Evolutionary conservation across 2,113 vertebrate genomes (phyloP), one percentile per base, ranked within the genome.

Genomic region (Ceyx margarethae): DNA sequence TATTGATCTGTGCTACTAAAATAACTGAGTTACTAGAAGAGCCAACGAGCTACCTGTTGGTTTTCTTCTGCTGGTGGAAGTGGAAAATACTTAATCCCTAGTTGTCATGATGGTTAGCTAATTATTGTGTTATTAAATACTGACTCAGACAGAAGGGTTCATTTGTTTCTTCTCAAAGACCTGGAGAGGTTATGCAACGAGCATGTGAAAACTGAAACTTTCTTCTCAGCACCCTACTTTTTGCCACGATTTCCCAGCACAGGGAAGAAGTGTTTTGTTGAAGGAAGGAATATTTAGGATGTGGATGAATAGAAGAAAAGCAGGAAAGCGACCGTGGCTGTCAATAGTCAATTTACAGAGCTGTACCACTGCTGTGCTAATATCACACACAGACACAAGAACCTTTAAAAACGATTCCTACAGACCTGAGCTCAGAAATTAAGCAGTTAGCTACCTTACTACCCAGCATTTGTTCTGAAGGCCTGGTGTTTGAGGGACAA

Each of bases 71-170:
- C 42, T 77, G 37, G 75, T 25, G 56, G 58, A 93, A 89, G 33
- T 67, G 16, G 64, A 91, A 91, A 93, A 94, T 74, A 67, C 81
- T 82, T 82, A 92, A 95, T 91, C n/a, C 29, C 42, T 80, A 48
- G 69, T 71, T 82, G 71, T 89, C 84, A 80, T 82, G 37, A 46
- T 66, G 62, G 60, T 87, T 73, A 92, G 43, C 37, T 92, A 85
- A 93, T 96, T 87, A 92, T 87, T 80, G 31, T 35, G 35, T 82
- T 92, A 95, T 77, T 89, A 92, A 94, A 85, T 85, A 93, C 51
- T 85, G 87, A 81, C 57, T 95, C 87, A 93, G 40, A 29, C 48
- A 92, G 68, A 68, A 69, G 31, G 5, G 64, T 66, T 87, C 40
- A 77, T 83, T 94, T 85, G 26, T 93, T 93, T 89, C 54, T 90